phyloP scores from a whole-genome alignment of 2,888 invertebrate species.

The Temnothorax unifasciatus region DNA sequence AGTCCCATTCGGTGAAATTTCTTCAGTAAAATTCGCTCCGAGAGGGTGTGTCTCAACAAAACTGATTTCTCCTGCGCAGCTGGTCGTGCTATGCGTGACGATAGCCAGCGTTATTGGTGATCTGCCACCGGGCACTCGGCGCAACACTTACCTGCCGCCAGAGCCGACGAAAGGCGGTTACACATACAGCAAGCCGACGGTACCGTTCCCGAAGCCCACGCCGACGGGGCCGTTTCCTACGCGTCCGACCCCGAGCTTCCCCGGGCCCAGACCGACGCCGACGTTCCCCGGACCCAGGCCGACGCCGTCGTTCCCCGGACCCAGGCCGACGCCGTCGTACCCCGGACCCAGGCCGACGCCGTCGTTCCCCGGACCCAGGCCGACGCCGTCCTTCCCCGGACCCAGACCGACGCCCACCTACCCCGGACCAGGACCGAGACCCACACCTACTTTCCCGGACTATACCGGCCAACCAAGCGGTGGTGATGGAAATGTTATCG shows the following conservation, averaged over 20 bases:
- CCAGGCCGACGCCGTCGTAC: constrained; percentile 58
- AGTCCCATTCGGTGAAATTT: background rate
- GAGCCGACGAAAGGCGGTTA: constrained; percentile 89
- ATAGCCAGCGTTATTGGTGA: constrained; percentile 86
- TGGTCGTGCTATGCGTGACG: constrained; percentile 64
- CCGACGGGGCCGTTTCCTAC: constrained; percentile 72
- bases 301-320: constrained; percentile 72
- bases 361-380: constrained; percentile 47
- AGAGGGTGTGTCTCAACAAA: background rate
- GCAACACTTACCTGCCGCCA: constrained; percentile 92
- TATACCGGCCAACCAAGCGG: constrained; percentile 78
- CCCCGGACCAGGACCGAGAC: constrained; percentile 66
- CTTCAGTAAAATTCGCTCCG: background rate
- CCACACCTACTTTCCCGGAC: constrained; percentile 81
- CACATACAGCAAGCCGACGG: constrained; percentile 90
- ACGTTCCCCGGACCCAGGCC: constrained; percentile 75
- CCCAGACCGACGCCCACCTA: constrained; percentile 61
- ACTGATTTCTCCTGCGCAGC: constrained; percentile 50
- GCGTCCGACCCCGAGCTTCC: constrained; percentile 73
- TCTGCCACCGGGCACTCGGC: constrained; percentile 88
- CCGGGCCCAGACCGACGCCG: constrained; percentile 78
- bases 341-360: constrained; percentile 70
- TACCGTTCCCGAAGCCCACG: constrained; percentile 86
- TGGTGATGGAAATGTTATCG: constrained; percentile 75
- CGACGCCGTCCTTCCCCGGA: constrained; percentile 64